Evolutionary conservation across 2,113 vertebrate species (phyloP), one percentile per base, ranked within the genome.

Genomic region (Patagioenas fasciata): DNA sequence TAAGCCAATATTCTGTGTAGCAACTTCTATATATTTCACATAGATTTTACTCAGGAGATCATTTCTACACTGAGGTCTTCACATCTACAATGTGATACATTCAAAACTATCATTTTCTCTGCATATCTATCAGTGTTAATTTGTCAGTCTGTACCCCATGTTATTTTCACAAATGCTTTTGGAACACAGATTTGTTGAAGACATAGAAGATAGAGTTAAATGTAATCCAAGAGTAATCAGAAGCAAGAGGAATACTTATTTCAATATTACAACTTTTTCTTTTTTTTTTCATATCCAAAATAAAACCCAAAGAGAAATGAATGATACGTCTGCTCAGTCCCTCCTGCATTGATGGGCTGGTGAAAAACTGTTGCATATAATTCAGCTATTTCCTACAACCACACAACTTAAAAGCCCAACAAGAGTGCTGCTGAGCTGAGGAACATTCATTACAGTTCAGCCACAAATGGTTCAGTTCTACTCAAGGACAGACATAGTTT

Each of bases 1-100:
- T 98, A 98, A 98, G 96, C 85, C 94, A 96, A 98, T 98, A 98
- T 96, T 97, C 97, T 98, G 98, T 97, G 97, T 98, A 98, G 95
- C 97, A 97, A 95, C 95, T 98, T 96, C 95, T 95, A 94, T 97
- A 96, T 95, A 97, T 95, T 92, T 97, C 88, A 90, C 73, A 97
- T 7, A 97, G 93, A 97, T 97, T 98, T 98, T 96, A 96, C 95
- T 95, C 93, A 53, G 85, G 97, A 97, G 96, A 97, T 96, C 71
- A 89, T 96, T 97, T 97, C 89, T 88, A 15, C 78, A 92, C 88
- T 73, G 57, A 97, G 94, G 86, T 96, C 95, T 93, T 96, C 85
- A 93, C 89, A 78, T 88, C 85, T 57, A 89, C 73, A 89, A 29
- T 51, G 69, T 78, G 83, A 79, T 92, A 89, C 36, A 93, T 97